Conservation (phyloP, 1,140 invertebrate genomes). For the Subanguina moxae region DNA sequence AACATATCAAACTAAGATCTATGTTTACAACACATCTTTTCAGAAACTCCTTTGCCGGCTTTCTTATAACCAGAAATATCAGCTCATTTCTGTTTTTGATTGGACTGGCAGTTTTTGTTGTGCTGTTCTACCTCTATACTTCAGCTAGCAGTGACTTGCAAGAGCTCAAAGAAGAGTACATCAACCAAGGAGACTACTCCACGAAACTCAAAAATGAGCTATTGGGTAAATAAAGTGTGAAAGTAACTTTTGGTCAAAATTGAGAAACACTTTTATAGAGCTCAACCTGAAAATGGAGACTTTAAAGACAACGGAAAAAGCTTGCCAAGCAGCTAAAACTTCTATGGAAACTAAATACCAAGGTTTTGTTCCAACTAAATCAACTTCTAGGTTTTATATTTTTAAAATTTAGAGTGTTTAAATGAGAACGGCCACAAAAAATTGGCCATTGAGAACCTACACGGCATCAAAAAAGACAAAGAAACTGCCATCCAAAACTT, state of each 20-base stretch:
- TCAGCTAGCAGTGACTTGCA: neutral
- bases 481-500: neutral
- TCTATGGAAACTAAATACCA: slow-evolving; percentile 5
- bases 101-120: slow-evolving; percentile 1
- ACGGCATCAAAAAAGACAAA: neutral
- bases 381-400: too few relatives aligned
- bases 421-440: neutral
- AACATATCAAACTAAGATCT: too few relatives aligned
- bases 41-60: neutral
- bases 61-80: slow-evolving; percentile 2
- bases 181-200: slow-evolving; percentile 3
- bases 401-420: neutral
- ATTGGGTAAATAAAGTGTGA: slow-evolving; percentile 1
- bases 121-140: slow-evolving; percentile 8
- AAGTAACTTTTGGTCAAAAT: neutral
- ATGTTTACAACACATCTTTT: too few relatives aligned
- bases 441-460: neutral
- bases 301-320: neutral
- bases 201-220: slow-evolving; percentile 12
- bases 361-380: neutral
- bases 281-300: slow-evolving; percentile 12
- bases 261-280: slow-evolving; percentile 1
- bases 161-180: neutral
- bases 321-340: neutral
- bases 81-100: slow-evolving; percentile 3